Evolutionary conservation across 2,797 vertebrate species (phyloP).

Genomic region (Petrocephalus schoutedeni): DNA sequence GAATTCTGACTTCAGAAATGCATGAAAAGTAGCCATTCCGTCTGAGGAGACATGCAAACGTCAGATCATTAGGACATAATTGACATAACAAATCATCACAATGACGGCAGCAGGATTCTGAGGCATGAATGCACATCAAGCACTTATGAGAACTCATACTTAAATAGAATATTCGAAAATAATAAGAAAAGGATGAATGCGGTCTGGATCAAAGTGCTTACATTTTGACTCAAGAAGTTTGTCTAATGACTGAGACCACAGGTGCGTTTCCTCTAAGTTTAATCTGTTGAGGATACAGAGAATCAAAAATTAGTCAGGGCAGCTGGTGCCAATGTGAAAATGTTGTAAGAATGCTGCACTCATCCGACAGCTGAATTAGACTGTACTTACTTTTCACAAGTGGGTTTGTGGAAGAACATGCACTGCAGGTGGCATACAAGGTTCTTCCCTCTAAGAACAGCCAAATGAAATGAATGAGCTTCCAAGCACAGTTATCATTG

Average conservation of each 20-base stretch:
- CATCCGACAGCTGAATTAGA: too few species aligned
- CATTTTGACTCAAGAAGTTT: slow-evolving; percentile 73
- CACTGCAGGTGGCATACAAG: slow-evolving; percentile 43
- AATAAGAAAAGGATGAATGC: not conserved
- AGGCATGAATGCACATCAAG: not conserved
- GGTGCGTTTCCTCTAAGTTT: slow-evolving; percentile 65
- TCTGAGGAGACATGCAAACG: slow-evolving; percentile 46
- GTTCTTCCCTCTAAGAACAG: slow-evolving; percentile 38
- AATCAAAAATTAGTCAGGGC: not conserved
- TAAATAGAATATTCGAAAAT: not conserved
- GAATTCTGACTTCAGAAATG: slow-evolving; percentile 79
- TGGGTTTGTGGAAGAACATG: slow-evolving; percentile 30
- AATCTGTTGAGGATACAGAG: slow-evolving; percentile 55
- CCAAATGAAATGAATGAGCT: slow-evolving; percentile 8
- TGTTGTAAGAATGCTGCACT: not conserved
- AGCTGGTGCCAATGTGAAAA: not conserved
- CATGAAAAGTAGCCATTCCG: slow-evolving; percentile 68
- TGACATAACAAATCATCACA: not conserved
- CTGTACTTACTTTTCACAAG: slow-evolving; percentile 43
- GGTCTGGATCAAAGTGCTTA: slow-evolving; percentile 50
- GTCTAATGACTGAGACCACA: slow-evolving; percentile 77
- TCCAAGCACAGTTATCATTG: not conserved
- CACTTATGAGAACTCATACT: not conserved
- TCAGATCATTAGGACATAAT: not conserved
- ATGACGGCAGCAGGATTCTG: not conserved